Evolutionary conservation across 2,113 vertebrate species (phyloP).

Genomic region (Xiphophorus hellerii): DNA sequence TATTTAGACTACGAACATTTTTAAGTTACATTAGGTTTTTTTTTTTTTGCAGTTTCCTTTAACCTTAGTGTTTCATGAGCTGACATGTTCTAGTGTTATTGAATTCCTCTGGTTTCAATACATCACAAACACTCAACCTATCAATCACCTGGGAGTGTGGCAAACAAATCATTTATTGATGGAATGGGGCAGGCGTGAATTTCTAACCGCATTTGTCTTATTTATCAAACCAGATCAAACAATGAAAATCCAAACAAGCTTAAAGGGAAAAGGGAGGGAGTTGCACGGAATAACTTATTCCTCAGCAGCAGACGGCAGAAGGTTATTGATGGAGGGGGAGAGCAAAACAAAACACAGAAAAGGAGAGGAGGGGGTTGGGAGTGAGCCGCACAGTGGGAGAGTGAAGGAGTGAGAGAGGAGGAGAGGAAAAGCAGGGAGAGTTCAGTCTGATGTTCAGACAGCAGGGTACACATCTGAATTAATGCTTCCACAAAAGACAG

Average conservation of each 20-base stretch:
- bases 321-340: slow-evolving; percentile 78
- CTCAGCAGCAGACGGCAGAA: slow-evolving; percentile 68
- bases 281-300: slow-evolving; percentile 80
- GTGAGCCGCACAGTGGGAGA: slow-evolving; percentile 49
- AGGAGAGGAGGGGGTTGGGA: slow-evolving; percentile 33
- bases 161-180: slow-evolving; percentile 87
- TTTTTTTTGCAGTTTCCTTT: slow-evolving; percentile 67
- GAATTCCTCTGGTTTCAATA: slow-evolving; percentile 85
- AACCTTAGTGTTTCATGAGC: slow-evolving; percentile 83
- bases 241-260: slow-evolving; percentile 84
- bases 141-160: slow-evolving; percentile 82
- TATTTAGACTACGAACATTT: too few relatives aligned
- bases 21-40: neutral
- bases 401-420: slow-evolving; percentile 28
- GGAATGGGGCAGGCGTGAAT: slow-evolving; percentile 81
- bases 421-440: slow-evolving; percentile 50
- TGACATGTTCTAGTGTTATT: slow-evolving; percentile 79
- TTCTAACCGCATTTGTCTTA: slow-evolving; percentile 83
- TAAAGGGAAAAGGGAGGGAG: slow-evolving; percentile 75
- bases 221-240: slow-evolving; percentile 86
- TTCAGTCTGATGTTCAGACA: slow-evolving; percentile 79
- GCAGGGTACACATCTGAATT: slow-evolving; percentile 82
- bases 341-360: slow-evolving; percentile 11
- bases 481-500: slow-evolving; percentile 81
- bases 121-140: slow-evolving; percentile 77